Base-by-base conservation (phyloP, 2,888 invertebrate genomes). In the Scaeva pyrastri region DNA sequence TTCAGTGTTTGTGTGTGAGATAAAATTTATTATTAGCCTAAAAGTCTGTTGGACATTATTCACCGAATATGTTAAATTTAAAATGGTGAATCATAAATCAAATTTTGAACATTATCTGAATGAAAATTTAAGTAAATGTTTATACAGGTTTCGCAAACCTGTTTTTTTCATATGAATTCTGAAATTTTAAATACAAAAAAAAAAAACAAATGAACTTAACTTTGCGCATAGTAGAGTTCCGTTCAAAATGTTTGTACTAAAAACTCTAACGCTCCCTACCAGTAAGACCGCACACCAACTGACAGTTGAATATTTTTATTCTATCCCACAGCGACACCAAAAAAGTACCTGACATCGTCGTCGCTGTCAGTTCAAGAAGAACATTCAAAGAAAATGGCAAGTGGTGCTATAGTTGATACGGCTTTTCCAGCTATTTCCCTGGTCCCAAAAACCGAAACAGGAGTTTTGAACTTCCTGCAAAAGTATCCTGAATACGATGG, bases 401-500 rank as follows among this genome's bases (percentile, higher is more conserved):
- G 89, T 89, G 89, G 89, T 85, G 90, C 88, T 62, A 88, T 89
- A 90, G 81, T 90, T 88, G 94, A 94, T 92, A 93, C 93, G 91
- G 93, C 95, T 89, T 98, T 97, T 94, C 98, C 98, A 88, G 94
- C 96, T 89, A 96, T 95, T 94, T 96, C 96, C 90, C 94, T 98
- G 91, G 94, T 97, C 90, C 99, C 99, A 64, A 99, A 98, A 94
- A 97, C 96, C 93, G 98, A 99, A 93, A 99, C 98, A 36, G 97
- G 97, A 82, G 97, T 98, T 11, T 94, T 95, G 58, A 95, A 96
- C 87, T 98, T 98, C 94, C 92, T 98, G 86, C 95, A 94, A 89
- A 98, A 98, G 94, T 96, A 97, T 94, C 97, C 98, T 0, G 94
- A 95, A 74, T 98, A 96, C 91, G 98, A 99, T 94, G 99, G 99